Conservation (phyloP, 1,140 invertebrate genomes). For the Cylas formicarius region DNA sequence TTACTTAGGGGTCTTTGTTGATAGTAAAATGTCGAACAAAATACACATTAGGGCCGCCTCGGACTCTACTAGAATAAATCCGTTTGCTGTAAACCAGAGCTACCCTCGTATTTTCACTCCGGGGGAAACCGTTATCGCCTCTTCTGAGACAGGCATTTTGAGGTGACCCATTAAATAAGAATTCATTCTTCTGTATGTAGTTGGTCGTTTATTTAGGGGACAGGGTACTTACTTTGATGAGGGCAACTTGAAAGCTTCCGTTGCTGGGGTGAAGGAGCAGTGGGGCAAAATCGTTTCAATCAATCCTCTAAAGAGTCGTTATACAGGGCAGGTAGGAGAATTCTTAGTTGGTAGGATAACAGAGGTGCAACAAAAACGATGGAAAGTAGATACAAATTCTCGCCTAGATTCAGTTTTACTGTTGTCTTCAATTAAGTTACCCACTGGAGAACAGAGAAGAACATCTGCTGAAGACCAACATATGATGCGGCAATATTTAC, state of each 20-base stretch:
- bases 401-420: slow-evolving; percentile 82
- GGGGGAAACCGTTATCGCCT: slow-evolving; percentile 74
- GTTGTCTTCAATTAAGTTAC: slow-evolving; percentile 92
- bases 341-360: slow-evolving; percentile 91
- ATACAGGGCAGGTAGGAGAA: slow-evolving; percentile 94
- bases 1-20: not conserved
- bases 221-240: slow-evolving; percentile 92
- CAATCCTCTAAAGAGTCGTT: slow-evolving; percentile 79
- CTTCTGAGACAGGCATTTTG: slow-evolving; percentile 68
- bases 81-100: slow-evolving; percentile 50
- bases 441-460: slow-evolving; percentile 90
- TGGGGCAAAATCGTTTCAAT: slow-evolving; percentile 94
- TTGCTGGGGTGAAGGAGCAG: slow-evolving; percentile 87
- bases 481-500: slow-evolving; percentile 90
- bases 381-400: slow-evolving; percentile 93
- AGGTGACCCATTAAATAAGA: slow-evolving; percentile 49
- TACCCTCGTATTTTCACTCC: slow-evolving; percentile 71
- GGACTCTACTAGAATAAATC: slow-evolving; percentile 44
- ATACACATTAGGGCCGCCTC: slow-evolving; percentile 42
- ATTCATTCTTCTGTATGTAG: slow-evolving; percentile 5
- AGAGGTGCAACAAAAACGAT: slow-evolving; percentile 84
- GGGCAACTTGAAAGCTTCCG: slow-evolving; percentile 77
- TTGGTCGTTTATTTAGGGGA: slow-evolving; percentile 57
- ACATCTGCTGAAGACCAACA: slow-evolving; percentile 95
- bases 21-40: slow-evolving; percentile 29